Conservation (phyloP, 1,140 invertebrate genomes). For the Apocrypta bakeri region DNA sequence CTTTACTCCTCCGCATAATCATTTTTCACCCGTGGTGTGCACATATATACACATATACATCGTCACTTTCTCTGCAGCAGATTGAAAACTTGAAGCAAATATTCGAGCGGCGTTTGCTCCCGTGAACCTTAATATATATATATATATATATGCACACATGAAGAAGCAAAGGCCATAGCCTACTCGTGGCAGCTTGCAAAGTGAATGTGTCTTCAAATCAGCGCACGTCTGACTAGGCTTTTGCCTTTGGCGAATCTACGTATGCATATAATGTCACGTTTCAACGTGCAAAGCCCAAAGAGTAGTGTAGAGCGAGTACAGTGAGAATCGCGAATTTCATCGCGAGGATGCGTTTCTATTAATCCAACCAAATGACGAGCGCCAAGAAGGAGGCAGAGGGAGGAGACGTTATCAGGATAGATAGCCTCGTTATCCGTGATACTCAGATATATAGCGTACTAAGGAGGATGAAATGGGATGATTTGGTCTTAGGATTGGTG, state of each 20-base stretch:
- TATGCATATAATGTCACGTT: background rate
- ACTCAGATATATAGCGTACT: background rate
- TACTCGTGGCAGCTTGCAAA: background rate
- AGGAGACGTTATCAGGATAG: background rate
- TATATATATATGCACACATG: background rate
- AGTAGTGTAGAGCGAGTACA: background rate
- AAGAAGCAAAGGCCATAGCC: background rate
- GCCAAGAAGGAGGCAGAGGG: background rate
- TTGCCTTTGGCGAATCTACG: background rate
- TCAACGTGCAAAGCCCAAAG: background rate
- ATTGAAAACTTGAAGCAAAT: background rate
- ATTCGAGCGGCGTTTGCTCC: background rate
- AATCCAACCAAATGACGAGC: constrained; percentile 43
- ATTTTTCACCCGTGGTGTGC: too few relatives aligned
- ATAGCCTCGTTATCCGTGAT: constrained; percentile 38
- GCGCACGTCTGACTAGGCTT: constrained; percentile 17
- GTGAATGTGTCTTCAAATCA: constrained; percentile 14
- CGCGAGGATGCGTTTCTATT: constrained; percentile 33
- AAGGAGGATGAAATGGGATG: background rate
- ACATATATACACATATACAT: too few relatives aligned
- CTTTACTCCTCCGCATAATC: too few relatives aligned
- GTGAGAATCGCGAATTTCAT: constrained; percentile 20
- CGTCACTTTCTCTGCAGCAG: background rate
- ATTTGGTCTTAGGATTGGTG: background rate
- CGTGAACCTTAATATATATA: background rate